These are phyloP conservation scores for Spondyliosoma cantharus DNA, from an alignment of 2,797 vertebrate species.

Conservation along the genomic window DNA sequence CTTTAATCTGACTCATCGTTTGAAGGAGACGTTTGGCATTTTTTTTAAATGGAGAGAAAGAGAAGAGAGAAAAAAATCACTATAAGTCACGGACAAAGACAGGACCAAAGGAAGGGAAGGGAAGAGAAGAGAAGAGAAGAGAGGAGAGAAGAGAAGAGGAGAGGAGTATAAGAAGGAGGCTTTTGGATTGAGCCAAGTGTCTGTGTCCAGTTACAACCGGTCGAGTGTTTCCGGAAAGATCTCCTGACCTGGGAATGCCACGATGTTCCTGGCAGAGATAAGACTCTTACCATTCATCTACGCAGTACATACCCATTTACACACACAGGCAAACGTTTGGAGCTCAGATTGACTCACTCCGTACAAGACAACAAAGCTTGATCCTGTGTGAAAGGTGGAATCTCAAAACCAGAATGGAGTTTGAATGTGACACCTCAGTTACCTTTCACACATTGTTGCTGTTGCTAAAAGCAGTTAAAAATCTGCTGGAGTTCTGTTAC, in stretches of 20 bases:
- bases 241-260: slow-evolving; percentile 72
- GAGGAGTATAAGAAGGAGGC: slow-evolving; percentile 44
- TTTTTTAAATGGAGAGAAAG: slow-evolving; percentile 20
- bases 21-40: slow-evolving; percentile 7
- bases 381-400: slow-evolving; percentile 5
- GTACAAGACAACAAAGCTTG: background rate
- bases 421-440: background rate
- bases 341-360: background rate
- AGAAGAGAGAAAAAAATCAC: background rate
- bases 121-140: slow-evolving; percentile 21
- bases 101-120: background rate
- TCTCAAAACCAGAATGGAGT: slow-evolving; percentile 5
- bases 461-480: slow-evolving; percentile 31
- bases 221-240: slow-evolving; percentile 78
- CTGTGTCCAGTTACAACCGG: slow-evolving; percentile 76
- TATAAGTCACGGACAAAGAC: slow-evolving; percentile 12
- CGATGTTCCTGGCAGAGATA: slow-evolving; percentile 58
- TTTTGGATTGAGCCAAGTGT: slow-evolving; percentile 56
- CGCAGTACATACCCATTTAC: slow-evolving; percentile 19
- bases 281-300: slow-evolving; percentile 15
- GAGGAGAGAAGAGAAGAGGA: slow-evolving; percentile 26
- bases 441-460: slow-evolving; percentile 37
- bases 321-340: background rate
- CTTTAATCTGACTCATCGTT: slow-evolving; percentile 18
- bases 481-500: slow-evolving; percentile 34